Percentiles rank a stretch among this genome's conserved stretches.
Conservation (phyloP, 92 coral and sea anemone species). For the Phymanthus crucifer region DNA sequence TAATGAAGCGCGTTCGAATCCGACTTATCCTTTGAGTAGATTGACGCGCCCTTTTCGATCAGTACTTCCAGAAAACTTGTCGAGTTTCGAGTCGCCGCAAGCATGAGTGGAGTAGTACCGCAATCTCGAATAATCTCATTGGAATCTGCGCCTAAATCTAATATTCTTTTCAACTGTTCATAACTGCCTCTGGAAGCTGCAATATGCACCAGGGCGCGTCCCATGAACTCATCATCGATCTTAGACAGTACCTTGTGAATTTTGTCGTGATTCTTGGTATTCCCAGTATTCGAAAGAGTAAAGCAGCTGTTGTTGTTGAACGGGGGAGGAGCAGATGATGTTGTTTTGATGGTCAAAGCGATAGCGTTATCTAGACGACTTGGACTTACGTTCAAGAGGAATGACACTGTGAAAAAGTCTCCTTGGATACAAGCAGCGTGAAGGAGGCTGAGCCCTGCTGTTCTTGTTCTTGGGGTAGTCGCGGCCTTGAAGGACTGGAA, state of each 20-base stretch:
- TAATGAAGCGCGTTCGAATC: constrained; percentile 70
- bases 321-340: constrained; percentile 28
- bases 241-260: constrained; percentile 40
- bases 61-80: constrained; percentile 57
- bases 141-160: constrained; percentile 58
- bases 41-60: constrained; percentile 63
- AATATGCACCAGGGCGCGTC: constrained; percentile 38
- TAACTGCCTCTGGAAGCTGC: constrained; percentile 49
- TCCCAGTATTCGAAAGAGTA: constrained; percentile 29
- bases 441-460: constrained; percentile 58
- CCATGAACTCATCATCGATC: constrained; percentile 39
- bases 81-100: constrained; percentile 64
- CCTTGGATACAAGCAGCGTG: constrained; percentile 73
- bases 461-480: constrained; percentile 37
- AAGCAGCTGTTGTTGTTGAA: constrained; percentile 12
- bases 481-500: constrained; percentile 57
- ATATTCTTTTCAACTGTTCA: constrained; percentile 51
- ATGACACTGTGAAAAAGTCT: constrained; percentile 52
- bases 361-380: constrained; percentile 65
- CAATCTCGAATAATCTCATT: constrained; percentile 38
- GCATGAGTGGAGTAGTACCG: constrained; percentile 67
- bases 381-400: constrained; percentile 56
- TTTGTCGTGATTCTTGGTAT: constrained; percentile 19
- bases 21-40: constrained; percentile 55
- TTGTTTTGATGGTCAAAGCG: constrained; percentile 47